Evolutionary conservation across 2,113 vertebrate genomes (phyloP).

Genomic region (Cavia aperea): DNA sequence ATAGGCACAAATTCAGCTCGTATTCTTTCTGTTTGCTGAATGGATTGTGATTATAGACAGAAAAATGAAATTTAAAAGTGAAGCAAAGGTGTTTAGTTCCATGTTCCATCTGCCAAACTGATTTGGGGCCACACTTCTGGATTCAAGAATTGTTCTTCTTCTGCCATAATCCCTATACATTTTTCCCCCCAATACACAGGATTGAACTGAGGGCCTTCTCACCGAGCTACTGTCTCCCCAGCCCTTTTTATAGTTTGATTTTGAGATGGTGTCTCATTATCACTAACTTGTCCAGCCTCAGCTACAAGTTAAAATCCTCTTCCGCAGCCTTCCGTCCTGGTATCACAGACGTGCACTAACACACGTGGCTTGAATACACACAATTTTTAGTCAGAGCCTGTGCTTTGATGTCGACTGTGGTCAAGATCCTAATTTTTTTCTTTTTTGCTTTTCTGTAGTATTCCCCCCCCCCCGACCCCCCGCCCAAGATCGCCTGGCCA

Average conservation of each 20-base stretch:
- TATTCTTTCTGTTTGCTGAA: slow-evolving; percentile 10
- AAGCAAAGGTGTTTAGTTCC: background rate
- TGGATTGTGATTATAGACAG: background rate
- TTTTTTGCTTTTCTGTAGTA: background rate
- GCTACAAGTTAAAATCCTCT: background rate
- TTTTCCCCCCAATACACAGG: background rate
- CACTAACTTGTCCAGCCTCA: too few species aligned
- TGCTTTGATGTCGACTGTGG: background rate
- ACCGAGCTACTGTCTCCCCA: background rate
- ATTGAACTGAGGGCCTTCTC: background rate
- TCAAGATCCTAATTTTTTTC: background rate
- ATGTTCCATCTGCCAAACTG: background rate
- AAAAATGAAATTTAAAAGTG: background rate
- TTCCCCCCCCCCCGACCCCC: background rate
- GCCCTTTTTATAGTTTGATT: background rate
- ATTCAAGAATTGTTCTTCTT: background rate
- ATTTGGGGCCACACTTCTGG: background rate
- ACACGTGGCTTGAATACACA: background rate
- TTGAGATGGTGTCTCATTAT: background rate
- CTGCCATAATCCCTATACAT: background rate
- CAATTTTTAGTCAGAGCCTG: background rate
- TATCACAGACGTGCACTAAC: background rate
- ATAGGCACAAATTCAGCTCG: background rate
- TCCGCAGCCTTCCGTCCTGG: background rate
- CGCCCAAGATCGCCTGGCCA: background rate